phyloP scores from a whole-genome alignment of 2,888 invertebrate species.

The Tuta absoluta region DNA sequence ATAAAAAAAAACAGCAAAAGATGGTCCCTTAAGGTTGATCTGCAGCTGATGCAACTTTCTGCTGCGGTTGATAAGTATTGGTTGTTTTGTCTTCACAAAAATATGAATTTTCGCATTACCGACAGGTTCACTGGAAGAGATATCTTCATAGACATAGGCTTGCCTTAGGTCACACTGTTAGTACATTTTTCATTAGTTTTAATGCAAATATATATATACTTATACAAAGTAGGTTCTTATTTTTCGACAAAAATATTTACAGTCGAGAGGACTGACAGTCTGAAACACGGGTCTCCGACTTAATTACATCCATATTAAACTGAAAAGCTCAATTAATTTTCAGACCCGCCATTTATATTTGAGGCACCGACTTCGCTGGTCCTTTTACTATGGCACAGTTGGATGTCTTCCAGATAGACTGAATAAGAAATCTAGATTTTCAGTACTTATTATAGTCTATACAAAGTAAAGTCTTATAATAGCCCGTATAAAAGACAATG shows the following conservation, averaged over 20 bases:
- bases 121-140: too few relatives aligned
- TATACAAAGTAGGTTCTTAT: background rate
- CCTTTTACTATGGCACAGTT: constrained; percentile 40
- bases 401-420: constrained; percentile 39
- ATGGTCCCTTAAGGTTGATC: too few relatives aligned
- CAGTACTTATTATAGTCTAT: background rate
- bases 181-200: too few relatives aligned
- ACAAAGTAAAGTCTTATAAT: background rate
- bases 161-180: too few relatives aligned
- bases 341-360: constrained; percentile 42
- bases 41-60: too few relatives aligned
- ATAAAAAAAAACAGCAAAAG: too few relatives aligned
- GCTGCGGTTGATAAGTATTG: too few relatives aligned
- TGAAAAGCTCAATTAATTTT: constrained; percentile 40
- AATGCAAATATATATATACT: too few relatives aligned
- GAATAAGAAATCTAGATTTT: constrained; percentile 23
- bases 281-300: constrained; percentile 32
- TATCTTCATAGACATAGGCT: too few relatives aligned
- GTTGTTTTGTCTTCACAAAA: too few relatives aligned
- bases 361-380: constrained; percentile 23
- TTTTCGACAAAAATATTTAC: background rate
- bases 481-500: background rate
- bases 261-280: constrained; percentile 23
- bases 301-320: constrained; percentile 41
- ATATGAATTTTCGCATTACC: too few relatives aligned